Evolutionary conservation across 1,140 invertebrate species (phyloP), one percentile per base, ranked within the genome.

Genomic region (Prorops nasuta): DNA sequence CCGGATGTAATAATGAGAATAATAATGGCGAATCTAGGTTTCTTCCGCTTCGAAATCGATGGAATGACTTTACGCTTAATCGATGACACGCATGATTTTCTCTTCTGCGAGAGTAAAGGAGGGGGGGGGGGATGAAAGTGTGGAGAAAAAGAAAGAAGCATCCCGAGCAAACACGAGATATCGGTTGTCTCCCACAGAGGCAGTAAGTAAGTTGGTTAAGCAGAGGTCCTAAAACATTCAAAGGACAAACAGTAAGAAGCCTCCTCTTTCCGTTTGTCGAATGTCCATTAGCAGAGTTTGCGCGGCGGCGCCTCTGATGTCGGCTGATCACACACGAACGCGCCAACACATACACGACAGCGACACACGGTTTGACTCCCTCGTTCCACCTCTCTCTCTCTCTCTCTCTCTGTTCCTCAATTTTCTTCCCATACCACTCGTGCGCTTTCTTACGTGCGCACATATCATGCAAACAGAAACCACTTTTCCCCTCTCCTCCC

Each of bases 261-360:
- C 54, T 54, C 49, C 51, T 63, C 56, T 63, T 49, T 57, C 35
- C 49, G 46, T 47, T 45, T 36, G 35, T 53, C 60, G 54, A 58
- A 51, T 49, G 66, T 73, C 71, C 74, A 76, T 76, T 75, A 78
- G 74, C 65, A 54, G 63, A 75, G 75, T 78, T 78, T 78, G 74
- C 73, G 74, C 60, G 75, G 72, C 73, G 75, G 75, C 65, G 56
- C 58, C 66, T 77, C 62, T 76, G 73, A 77, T 67, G 67, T 76
- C 61, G 50, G 42, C 52, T 51, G 62, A 60, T 63, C 56, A 50
- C 36, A 63, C 51, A 55, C 57, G 45, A 54, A 55, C 48, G 32
- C 35, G 41, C 21, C 24, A 21, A 31, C 41, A 51, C 45, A 46
- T 49, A 46, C 34, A 35, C 40, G 45, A 10, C 45, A 44, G 50